These are phyloP conservation scores for Phymastichus coffea DNA, from an alignment of 1,140 invertebrate genomes.

Conservation along the genomic window DNA sequence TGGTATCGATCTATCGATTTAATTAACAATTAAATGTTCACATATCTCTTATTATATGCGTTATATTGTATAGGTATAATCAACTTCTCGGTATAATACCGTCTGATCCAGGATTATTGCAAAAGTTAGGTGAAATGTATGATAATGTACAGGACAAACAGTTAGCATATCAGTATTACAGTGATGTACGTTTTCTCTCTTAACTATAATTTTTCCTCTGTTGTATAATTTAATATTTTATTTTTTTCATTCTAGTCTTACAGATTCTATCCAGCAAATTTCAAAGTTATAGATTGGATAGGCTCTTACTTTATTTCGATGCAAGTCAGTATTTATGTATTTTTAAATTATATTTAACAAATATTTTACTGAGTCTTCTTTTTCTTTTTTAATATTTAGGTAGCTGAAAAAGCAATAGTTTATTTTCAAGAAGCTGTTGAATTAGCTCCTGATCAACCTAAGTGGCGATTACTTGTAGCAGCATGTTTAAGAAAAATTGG, in stretches of 20 bases:
- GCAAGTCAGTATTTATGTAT: constrained; percentile 59
- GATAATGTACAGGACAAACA: constrained; percentile 86
- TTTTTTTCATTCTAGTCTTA: constrained; percentile 65
- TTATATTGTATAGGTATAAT: constrained; percentile 70
- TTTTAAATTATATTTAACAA: constrained; percentile 3
- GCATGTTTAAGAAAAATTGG: constrained; percentile 80
- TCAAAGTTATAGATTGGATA: constrained; percentile 88
- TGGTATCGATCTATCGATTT: constrained; percentile 52
- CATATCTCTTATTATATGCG: constrained; percentile 9
- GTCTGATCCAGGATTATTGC: constrained; percentile 79
- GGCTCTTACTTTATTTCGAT: constrained; percentile 90
- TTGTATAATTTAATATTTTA: constrained; percentile 3
- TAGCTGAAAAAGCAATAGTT: constrained; percentile 82
- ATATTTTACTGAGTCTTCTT: neutral
- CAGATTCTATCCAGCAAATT: constrained; percentile 85
- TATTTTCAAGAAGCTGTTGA: constrained; percentile 87
- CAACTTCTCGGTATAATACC: constrained; percentile 82
- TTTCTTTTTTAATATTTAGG: constrained; percentile 34
- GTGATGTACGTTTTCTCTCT: constrained; percentile 67
- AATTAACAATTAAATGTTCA: constrained; percentile 2
- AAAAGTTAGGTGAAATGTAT: constrained; percentile 82
- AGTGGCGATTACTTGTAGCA: constrained; percentile 83
- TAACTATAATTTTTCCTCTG: constrained; percentile 15
- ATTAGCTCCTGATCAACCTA: constrained; percentile 82
- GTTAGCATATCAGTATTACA: constrained; percentile 89